These are phyloP conservation scores for Achlya flavicornis DNA, from an alignment of 2,888 invertebrate genomes.

Conservation along the genomic window DNA sequence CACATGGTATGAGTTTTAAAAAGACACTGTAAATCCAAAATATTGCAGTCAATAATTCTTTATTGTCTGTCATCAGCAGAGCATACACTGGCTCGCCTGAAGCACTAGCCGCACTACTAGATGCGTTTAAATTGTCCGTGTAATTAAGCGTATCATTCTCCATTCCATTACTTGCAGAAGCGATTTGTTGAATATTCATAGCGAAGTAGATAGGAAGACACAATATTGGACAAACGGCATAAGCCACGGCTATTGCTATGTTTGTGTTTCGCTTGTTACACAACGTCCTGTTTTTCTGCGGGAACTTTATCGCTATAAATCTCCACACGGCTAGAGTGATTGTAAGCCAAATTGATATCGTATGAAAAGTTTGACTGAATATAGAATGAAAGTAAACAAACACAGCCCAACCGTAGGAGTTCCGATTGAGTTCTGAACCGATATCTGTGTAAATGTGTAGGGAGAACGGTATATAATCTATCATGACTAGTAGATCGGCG, in stretches of 20 bases:
- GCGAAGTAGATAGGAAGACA: conserved; percentile 93
- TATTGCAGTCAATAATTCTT: conserved; percentile 87
- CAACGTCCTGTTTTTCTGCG: conserved; percentile 91
- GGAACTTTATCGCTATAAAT: conserved; percentile 93
- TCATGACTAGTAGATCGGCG: conserved; percentile 96
- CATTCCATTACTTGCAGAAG: conserved; percentile 24
- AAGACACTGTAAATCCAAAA: conserved; percentile 97
- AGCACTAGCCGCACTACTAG: conserved; percentile 27
- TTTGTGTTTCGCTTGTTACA: conserved; percentile 92
- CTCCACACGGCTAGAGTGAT: conserved; percentile 97
- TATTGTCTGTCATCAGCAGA: conserved; percentile 86
- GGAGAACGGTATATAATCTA: conserved; percentile 96
- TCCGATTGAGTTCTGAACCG: conserved; percentile 70
- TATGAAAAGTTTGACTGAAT: conserved; percentile 94
- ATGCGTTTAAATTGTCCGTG: conserved; percentile 46
- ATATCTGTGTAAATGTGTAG: conserved; percentile 89
- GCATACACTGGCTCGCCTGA: conserved; percentile 84
- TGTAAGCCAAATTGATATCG: conserved; percentile 96
- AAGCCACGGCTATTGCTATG: conserved; percentile 89
- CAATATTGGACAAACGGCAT: conserved; percentile 91
- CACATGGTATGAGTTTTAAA: conserved; percentile 95
- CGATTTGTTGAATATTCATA: conserved; percentile 86
- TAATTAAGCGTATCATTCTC: conserved; percentile 54
- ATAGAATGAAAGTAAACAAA: conserved; percentile 95
- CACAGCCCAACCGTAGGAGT: conserved; percentile 89